Evolutionary conservation across 1,140 invertebrate genomes (phyloP), one percentile per base, ranked within the genome.

Genomic region (Capitella teleta): DNA sequence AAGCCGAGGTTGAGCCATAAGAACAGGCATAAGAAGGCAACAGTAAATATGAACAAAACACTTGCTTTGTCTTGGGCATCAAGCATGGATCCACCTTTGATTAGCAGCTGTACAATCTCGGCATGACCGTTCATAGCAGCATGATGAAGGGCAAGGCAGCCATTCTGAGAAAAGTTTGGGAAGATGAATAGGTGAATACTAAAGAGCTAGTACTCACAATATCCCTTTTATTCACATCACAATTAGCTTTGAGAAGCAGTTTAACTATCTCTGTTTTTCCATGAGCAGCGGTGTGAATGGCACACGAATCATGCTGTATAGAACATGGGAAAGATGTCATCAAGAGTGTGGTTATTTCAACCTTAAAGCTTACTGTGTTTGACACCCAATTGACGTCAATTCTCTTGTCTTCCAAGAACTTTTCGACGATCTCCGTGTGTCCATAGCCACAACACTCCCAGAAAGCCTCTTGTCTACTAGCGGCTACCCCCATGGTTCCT

Each of bases 361-460:
- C 25, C 25, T 40, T 24, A 18, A 40, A n/a, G 61, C 65, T 63
- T 61, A 72, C 69, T 19, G 67, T 65, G 45, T 68, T 67, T 21
- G 67, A 70, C 0, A 65, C 63, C 66, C 66, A 71, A 54, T 72
- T 71, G 19, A 72, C 66, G 58, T 72, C 70, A 28, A 71, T 63
- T n/a, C n/a, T n/a, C 37, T 61, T 64, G 43, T 62, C 60, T 28
- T 61, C 57, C 18, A 72, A 57, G 47, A 67, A 67, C 30, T 61
- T 61, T 52, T 56, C 55, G 1, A 70, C 70, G 44, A 59, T 58
- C 28, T 61, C 55, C 36, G 55, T 47, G 45, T 67, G 55, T 6
- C 70, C 70, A 62, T 68, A 72, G 10, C 68, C 68, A 63, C 70
- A 72, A 1, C 67, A 63, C 47, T 72, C 70, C 66, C 67, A 72